These are phyloP conservation scores for Hippocampus kuda DNA, from an alignment of 2,797 vertebrate species.

Conservation along the genomic window DNA sequence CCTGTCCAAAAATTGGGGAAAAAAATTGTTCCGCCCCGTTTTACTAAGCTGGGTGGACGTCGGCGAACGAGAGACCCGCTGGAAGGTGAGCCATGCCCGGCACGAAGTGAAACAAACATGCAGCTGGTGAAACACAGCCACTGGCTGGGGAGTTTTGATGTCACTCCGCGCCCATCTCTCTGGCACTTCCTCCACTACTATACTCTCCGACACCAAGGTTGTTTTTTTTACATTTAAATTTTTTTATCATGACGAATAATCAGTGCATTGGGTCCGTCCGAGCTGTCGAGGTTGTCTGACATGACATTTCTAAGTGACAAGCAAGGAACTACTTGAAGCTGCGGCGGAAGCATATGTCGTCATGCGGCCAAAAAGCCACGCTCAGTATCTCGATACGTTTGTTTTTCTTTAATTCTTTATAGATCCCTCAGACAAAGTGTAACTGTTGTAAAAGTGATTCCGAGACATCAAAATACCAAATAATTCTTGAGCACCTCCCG, in stretches of 20 bases:
- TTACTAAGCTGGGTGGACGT: not conserved
- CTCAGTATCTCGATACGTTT: not conserved
- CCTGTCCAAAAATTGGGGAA: constrained; percentile 17
- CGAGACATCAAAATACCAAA: no score
- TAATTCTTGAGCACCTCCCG: no score
- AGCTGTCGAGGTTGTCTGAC: no score
- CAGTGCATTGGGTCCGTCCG: no score
- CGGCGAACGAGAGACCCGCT: constrained; percentile 7
- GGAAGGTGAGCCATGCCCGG: constrained; percentile 31
- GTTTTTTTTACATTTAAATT: not conserved
- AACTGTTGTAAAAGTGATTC: no score
- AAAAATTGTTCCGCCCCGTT: constrained; percentile 31
- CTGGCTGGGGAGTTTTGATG: constrained; percentile 48
- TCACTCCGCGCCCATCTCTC: constrained; percentile 43
- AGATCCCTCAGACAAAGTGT: no score
- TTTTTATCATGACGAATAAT: no score
- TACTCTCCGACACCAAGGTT: not conserved
- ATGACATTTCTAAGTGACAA: not conserved
- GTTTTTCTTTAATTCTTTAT: no score
- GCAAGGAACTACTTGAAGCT: not conserved
- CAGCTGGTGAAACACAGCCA: constrained; percentile 16
- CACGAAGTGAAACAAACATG: constrained; percentile 50
- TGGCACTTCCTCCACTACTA: not conserved
- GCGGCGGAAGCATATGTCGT: not conserved
- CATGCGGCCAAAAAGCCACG: not conserved